A percentile compares a stretch with the other conserved stretches of the same genome.
phyloP scores from a whole-genome alignment of 2,113 vertebrate species.

The Sprattus sprattus region DNA sequence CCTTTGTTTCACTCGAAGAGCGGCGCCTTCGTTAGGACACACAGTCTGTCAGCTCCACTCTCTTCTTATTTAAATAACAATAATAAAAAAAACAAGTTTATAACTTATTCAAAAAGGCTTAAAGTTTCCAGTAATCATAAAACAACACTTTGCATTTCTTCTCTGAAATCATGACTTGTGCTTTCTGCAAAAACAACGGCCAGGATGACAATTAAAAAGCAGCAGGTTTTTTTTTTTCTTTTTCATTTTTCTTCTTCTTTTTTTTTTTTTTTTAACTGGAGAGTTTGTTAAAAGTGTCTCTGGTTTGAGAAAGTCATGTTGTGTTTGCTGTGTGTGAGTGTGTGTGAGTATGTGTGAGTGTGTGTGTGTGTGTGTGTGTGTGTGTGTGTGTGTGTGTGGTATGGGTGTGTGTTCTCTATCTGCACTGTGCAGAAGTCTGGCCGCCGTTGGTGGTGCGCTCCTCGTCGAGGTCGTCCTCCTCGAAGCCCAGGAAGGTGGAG shows the following conservation, averaged over 20 bases:
- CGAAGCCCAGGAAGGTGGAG: conserved; percentile 97
- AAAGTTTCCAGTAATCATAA: conserved; percentile 63
- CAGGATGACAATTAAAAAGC: conserved; percentile 59
- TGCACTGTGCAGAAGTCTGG: conserved; percentile 79
- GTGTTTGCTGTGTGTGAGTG: neutral
- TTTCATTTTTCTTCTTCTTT: conserved; percentile 9
- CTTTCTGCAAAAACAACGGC: conserved; percentile 62
- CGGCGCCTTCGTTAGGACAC: conserved; percentile 51
- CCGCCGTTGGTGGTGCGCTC: conserved; percentile 84
- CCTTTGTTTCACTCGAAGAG: conserved; percentile 52
- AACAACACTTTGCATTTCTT: conserved; percentile 69
- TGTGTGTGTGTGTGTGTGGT: neutral
- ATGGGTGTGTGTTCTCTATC: conserved; percentile 71
- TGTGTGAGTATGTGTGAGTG: neutral
- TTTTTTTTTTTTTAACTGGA: conserved; percentile 57
- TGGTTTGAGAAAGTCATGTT: conserved; percentile 39
- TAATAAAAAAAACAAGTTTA: conserved; percentile 56
- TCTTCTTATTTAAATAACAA: conserved; percentile 59
- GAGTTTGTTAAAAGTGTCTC: conserved; percentile 49
- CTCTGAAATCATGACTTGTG: conserved; percentile 71
- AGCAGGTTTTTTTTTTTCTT: conserved; percentile 68
- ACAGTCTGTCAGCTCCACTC: conserved; percentile 52
- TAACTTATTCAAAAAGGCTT: conserved; percentile 73
- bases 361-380: neutral
- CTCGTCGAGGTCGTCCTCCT: conserved; percentile 89